These are phyloP conservation scores for Hylia prasina DNA, from an alignment of 2,113 vertebrate species.

Conservation along the genomic window DNA sequence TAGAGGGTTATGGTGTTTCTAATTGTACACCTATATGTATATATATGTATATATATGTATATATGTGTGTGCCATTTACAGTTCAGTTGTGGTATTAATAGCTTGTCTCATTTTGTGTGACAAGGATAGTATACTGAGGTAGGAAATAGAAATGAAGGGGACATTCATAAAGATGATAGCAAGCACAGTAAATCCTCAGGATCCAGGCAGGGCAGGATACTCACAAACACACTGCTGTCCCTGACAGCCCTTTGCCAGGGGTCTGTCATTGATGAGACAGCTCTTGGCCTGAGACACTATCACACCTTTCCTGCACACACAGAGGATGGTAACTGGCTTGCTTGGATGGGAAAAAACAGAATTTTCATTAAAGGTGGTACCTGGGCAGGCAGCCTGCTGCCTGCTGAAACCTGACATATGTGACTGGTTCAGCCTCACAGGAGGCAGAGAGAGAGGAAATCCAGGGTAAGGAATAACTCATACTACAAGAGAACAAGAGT, in stretches of 20 bases:
- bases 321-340: background rate
- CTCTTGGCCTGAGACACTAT: background rate
- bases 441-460: background rate
- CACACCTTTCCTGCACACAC: fast-evolving
- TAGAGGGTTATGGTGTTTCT: background rate
- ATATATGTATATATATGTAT: too few species aligned
- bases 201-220: background rate
- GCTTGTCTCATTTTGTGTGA: background rate
- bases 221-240: fast-evolving
- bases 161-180: background rate
- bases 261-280: background rate
- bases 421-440: background rate
- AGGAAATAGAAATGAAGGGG: background rate
- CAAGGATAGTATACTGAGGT: background rate
- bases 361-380: background rate
- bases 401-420: slow-evolving; percentile 34
- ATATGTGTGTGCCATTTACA: background rate
- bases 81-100: background rate
- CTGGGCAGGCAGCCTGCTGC: background rate
- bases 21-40: background rate
- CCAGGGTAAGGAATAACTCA: background rate
- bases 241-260: background rate
- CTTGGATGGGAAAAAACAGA: background rate
- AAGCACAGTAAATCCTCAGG: background rate
- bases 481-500: background rate